These are phyloP conservation scores for Ectemnius cavifrons DNA, from an alignment of 2,888 invertebrate species.

Conservation along the genomic window DNA sequence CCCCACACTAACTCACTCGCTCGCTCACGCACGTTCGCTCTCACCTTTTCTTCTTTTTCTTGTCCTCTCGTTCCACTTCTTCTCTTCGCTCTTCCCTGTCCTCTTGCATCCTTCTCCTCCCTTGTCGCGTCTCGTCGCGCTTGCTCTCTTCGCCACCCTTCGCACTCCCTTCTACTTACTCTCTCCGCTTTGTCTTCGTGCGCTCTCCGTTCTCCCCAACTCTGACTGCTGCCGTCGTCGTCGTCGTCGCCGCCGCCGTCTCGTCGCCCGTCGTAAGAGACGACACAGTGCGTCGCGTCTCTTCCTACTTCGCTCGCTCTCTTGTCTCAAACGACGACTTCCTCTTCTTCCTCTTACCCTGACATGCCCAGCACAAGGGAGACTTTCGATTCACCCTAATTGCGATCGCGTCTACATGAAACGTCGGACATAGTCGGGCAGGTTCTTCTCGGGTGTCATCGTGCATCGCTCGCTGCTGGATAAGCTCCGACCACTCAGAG, in stretches of 20 bases:
- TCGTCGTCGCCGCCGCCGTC: too few relatives aligned
- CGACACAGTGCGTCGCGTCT: not conserved
- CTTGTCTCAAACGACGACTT: constrained; percentile 6
- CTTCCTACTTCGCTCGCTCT: constrained; percentile 2
- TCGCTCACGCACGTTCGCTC: too few relatives aligned
- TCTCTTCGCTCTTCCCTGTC: not conserved
- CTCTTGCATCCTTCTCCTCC: not conserved
- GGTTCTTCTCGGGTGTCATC: too few relatives aligned
- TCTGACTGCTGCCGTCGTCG: not conserved
- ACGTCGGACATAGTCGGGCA: too few relatives aligned
- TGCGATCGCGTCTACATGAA: too few relatives aligned
- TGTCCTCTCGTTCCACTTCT: not conserved
- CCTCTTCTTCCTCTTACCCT: not conserved
- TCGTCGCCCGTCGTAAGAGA: too few relatives aligned
- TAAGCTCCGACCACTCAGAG: too few relatives aligned
- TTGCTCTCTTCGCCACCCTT: constrained; percentile 1
- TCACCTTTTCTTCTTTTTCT: constrained; percentile 10
- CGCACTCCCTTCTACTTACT: not conserved
- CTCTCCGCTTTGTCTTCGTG: not conserved
- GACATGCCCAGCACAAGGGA: too few relatives aligned
- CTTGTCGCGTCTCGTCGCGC: not conserved
- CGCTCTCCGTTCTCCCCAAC: not conserved
- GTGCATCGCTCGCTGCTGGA: too few relatives aligned
- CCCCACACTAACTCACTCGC: not conserved
- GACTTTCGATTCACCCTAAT: too few relatives aligned